phyloP scores from a whole-genome alignment of 2,113 vertebrate species.

The Calyptommatus sinebrachiatus region DNA sequence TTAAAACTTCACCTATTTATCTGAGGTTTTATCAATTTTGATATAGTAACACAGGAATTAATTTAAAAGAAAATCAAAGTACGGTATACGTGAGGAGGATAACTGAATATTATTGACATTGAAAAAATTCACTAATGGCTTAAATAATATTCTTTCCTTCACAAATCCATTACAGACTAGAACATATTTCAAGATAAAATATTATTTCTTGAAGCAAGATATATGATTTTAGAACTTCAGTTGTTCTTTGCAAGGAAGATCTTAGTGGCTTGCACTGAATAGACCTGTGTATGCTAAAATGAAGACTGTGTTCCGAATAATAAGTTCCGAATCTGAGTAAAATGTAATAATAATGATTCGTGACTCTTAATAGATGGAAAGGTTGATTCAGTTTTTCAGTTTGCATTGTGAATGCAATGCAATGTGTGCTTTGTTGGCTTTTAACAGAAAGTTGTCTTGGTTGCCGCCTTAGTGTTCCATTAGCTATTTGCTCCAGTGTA shows the following conservation, averaged over 20 bases:
- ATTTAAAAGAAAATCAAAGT: too few species aligned
- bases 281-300: not conserved
- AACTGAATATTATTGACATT: too few species aligned
- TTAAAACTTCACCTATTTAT: too few species aligned
- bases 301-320: not conserved
- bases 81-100: too few species aligned
- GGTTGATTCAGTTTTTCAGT: not conserved
- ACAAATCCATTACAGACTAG: too few species aligned
- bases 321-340: not conserved
- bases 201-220: rapidly evolving
- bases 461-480: too few species aligned
- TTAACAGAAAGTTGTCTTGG: constrained; percentile 31
- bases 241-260: not conserved
- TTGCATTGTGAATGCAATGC: constrained; percentile 17
- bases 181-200: not conserved
- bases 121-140: too few species aligned
- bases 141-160: too few species aligned
- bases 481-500: not conserved
- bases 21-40: too few species aligned
- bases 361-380: not conserved
- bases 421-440: rapidly evolving
- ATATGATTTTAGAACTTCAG: not conserved
- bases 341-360: not conserved
- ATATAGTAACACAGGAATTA: too few species aligned
- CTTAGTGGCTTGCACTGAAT: not conserved